Conservation (phyloP, 1,140 invertebrate genomes). For the Cepaea nemoralis region DNA sequence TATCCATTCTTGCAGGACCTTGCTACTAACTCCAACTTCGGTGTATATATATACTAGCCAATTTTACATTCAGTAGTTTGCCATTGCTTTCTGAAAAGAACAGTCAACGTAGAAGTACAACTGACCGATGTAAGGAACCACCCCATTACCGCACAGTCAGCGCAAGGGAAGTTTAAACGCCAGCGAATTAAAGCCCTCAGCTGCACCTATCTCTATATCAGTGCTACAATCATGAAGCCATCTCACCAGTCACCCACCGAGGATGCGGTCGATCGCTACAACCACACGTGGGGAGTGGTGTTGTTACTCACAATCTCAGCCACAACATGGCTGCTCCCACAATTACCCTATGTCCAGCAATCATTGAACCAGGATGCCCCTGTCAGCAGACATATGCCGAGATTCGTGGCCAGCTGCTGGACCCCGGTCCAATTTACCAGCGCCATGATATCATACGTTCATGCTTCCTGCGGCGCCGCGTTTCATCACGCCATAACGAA, state of each 20-base stretch:
- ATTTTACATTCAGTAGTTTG: too few relatives aligned
- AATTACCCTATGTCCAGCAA: neutral
- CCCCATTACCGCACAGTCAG: too few relatives aligned
- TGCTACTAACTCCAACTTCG: too few relatives aligned
- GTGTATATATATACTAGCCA: too few relatives aligned
- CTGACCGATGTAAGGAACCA: too few relatives aligned
- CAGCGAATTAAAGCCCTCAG: too few relatives aligned
- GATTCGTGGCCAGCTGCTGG: neutral
- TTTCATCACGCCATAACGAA: neutral
- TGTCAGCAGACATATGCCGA: neutral
- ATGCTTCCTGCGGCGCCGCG: neutral
- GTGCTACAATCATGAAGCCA: neutral
- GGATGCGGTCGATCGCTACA: neutral
- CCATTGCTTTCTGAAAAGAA: too few relatives aligned
- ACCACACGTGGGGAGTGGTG: neutral
- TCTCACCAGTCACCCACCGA: neutral
- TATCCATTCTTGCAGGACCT: too few relatives aligned
- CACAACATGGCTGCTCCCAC: neutral
- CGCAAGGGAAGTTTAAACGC: too few relatives aligned
- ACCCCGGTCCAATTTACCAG: neutral
- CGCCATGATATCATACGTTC: neutral
- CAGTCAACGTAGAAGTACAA: too few relatives aligned
- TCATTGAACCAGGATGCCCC: too few relatives aligned
- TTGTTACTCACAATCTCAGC: neutral
- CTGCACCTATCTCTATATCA: too few relatives aligned